Conservation (phyloP, 2,113 vertebrate species). For the Nothobranchius furzeri region DNA sequence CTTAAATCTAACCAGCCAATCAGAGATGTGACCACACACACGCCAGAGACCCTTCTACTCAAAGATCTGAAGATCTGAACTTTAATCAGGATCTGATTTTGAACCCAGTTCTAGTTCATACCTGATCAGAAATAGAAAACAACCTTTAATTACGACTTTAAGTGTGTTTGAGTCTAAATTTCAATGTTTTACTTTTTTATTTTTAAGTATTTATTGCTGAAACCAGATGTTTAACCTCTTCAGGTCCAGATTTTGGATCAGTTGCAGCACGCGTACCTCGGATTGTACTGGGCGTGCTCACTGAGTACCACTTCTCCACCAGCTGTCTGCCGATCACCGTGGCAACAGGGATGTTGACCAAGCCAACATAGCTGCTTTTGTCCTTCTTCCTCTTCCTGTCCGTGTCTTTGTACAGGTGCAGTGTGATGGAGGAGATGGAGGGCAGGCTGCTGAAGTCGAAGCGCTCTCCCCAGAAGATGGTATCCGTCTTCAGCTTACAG, state of each 20-base stretch:
- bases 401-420: constrained; percentile 96
- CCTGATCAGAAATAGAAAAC: too few relatives aligned
- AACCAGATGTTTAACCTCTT: too few relatives aligned
- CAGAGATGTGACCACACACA: too few relatives aligned
- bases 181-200: too few relatives aligned
- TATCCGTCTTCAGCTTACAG: constrained; percentile 96
- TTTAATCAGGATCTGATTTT: too few relatives aligned
- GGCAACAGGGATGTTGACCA: constrained; percentile 89
- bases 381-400: constrained; percentile 99
- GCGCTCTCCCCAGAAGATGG: constrained; percentile 98
- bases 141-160: too few relatives aligned
- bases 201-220: too few relatives aligned
- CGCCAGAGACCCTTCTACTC: too few relatives aligned
- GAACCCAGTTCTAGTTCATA: too few relatives aligned
- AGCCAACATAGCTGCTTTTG: constrained; percentile 93
- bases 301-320: constrained; percentile 94
- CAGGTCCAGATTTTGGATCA: background rate
- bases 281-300: constrained; percentile 90
- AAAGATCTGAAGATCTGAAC: too few relatives aligned
- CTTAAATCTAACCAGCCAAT: too few relatives aligned
- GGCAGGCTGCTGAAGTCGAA: constrained; percentile 97
- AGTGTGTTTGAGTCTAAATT: too few relatives aligned
- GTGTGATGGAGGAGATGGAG: constrained; percentile 82
- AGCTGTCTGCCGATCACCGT: constrained; percentile 91
- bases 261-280: constrained; percentile 59